Conservation (phyloP, 2,888 invertebrate species). For the Leucoptera coffeella region DNA sequence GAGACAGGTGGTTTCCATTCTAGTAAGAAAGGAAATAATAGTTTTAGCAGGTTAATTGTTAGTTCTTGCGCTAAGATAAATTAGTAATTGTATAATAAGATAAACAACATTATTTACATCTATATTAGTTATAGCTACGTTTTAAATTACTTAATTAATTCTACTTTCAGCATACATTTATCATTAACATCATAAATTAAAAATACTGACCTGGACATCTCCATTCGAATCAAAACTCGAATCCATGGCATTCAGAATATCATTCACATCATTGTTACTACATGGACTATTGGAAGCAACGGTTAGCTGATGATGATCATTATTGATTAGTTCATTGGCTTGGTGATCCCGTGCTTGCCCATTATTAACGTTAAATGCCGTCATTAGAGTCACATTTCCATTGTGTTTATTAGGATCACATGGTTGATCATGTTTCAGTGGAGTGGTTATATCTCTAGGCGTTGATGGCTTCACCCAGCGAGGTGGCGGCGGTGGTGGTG, state of each 20-base stretch:
- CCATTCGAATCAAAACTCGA: no score
- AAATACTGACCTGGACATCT: no score
- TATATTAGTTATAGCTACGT: no score
- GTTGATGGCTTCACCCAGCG: slow-evolving; percentile 86
- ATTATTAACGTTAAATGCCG: slow-evolving; percentile 70
- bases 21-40: no score
- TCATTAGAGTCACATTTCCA: slow-evolving; percentile 76
- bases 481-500: slow-evolving; percentile 79
- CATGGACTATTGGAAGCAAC: slow-evolving; percentile 46
- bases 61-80: no score
- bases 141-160: no score
- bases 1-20: slow-evolving; percentile 66
- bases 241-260: no score
- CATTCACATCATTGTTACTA: slow-evolving; percentile 31
- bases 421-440: slow-evolving; percentile 34
- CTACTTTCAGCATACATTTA: no score
- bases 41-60: no score
- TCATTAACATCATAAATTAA: no score
- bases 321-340: slow-evolving; percentile 41
- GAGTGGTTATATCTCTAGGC: slow-evolving; percentile 41
- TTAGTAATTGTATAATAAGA: no score
- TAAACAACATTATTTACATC: no score
- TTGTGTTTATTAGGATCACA: slow-evolving; percentile 47
- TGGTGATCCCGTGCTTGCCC: slow-evolving; percentile 47
- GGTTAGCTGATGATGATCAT: slow-evolving; percentile 45